Percentiles rank a stretch among this genome's conserved stretches.
phyloP scores from a whole-genome alignment of 2,113 vertebrate species.

The Antigone vipio region DNA sequence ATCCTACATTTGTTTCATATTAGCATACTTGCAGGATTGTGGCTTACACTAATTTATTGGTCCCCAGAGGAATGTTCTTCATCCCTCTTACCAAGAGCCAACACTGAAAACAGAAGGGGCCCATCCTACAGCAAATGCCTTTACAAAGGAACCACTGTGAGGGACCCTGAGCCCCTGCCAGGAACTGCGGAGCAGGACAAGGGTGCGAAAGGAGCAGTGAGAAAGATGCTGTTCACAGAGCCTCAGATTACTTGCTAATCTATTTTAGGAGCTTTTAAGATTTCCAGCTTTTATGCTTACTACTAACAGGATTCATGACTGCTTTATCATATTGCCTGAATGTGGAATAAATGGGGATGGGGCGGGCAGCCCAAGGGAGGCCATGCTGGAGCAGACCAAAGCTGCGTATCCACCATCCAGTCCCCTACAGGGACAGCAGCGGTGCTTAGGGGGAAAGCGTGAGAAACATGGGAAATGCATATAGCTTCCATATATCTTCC shows the following conservation, averaged over 20 bases:
- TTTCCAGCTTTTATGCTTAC: not conserved
- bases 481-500: not conserved
- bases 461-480: not conserved
- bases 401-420: not conserved
- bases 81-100: not conserved
- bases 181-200: not conserved
- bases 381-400: not conserved
- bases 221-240: not conserved
- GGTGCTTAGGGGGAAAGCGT: not conserved
- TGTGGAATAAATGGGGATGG: not conserved
- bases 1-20: constrained; percentile 33
- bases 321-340: not conserved
- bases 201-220: not conserved
- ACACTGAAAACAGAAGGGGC: not conserved
- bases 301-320: not conserved
- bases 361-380: not conserved
- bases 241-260: not conserved
- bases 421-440: not conserved
- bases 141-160: not conserved
- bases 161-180: not conserved
- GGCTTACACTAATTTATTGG: not conserved
- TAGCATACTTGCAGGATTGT: not conserved
- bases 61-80: constrained; percentile 16
- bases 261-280: not conserved
- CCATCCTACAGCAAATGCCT: not conserved